Base-by-base conservation (phyloP, 2,797 vertebrate species). In the Scolopax rusticola region DNA sequence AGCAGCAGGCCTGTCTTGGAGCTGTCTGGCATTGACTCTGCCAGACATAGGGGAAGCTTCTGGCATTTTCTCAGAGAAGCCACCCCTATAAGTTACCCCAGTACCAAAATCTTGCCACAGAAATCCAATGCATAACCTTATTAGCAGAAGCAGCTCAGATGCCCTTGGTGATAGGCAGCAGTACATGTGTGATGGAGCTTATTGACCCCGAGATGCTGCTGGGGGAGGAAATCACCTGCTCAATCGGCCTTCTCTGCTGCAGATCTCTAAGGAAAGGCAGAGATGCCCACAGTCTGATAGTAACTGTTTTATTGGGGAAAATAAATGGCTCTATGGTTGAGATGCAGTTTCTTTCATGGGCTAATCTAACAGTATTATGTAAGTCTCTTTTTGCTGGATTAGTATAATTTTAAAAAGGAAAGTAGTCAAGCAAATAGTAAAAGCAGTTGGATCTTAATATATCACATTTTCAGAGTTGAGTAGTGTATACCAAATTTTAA, bases 261-360 rank as follows among this genome's bases (percentile, higher is more conserved):
- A 53, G 21, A 32, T 47, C 30, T 63, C n/a, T 84, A 43, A 77
- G 54, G 24, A 77, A 70, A 40, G 38, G n/a, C 41, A 43, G 19
- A 64, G 5, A 2, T 33, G 17, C n/a, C 38, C 1, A 0, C 15
- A 47, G 12, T 20, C 10, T 70, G 16, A n/a, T 51, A 12, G 3
- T 24, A 54, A 17, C 15, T 38, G 18, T 74, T 80, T 19, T 45
- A 5, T 3, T 27, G 41, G 23, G 48, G 32, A 54, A 57, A 74
- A 83, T 12, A 40, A 59, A 28, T 53, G 14, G 9, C 16, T 79
- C 3, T 32, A 0, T 32, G 5, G 5, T 33, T 32, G 20, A 63
- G 21, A 27, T 64, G 4, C 12, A 48, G 19, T 78, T 92, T 73
- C 28, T 89, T 78, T 82, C n/a, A 38, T 1, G 1, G 43, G 16